phyloP scores from a whole-genome alignment of 30 jellyfish, hydroid and myxozoan species.

The Hydractinia symbiolongicarpus region DNA sequence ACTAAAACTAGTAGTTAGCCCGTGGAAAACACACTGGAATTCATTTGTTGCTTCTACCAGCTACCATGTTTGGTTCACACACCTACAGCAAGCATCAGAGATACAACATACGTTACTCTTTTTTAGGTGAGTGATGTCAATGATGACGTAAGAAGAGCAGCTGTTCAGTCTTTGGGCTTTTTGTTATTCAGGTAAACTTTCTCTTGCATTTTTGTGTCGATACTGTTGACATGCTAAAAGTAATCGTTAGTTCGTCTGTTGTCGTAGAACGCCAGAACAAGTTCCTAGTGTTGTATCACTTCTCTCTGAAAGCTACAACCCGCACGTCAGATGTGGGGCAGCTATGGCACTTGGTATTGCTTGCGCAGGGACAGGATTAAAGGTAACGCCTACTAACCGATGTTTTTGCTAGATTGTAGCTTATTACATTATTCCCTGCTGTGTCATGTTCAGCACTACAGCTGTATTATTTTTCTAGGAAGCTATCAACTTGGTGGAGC shows the following conservation, averaged over 20 bases:
- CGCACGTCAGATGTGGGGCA: conserved; percentile 97
- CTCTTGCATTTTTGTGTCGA: too few relatives aligned
- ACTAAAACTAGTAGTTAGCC: too few relatives aligned
- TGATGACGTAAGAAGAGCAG: conserved; percentile 98
- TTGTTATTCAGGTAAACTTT: conserved; percentile 70
- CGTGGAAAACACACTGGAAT: too few relatives aligned
- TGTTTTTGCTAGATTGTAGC: neutral
- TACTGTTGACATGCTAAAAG: too few relatives aligned
- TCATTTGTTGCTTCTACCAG: too few relatives aligned
- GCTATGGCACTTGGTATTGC: conserved; percentile 99
- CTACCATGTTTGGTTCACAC: too few relatives aligned
- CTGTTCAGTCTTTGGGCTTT: conserved; percentile 95
- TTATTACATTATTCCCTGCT: neutral
- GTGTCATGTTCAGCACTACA: neutral
- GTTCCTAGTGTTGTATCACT: conserved; percentile 95
- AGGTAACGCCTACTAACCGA: conserved; percentile 31
- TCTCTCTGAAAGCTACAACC: conserved; percentile 84
- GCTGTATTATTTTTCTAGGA: conserved; percentile 44
- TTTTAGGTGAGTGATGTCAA: conserved; percentile 92
- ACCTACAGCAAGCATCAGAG: too few relatives aligned
- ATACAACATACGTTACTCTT: neutral
- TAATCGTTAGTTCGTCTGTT: too few relatives aligned
- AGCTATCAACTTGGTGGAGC: conserved; percentile 84
- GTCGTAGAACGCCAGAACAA: conserved; percentile 92
- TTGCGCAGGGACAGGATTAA: conserved; percentile 96